A percentile compares a stretch with the other conserved stretches of the same genome.
Conservation (phyloP, 2,113 vertebrate species). For the Oryctolagus cuniculus region mOryCun1.1 NC_091433.1:132330501-132331000, state of each 20-base stretch:
- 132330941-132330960: neutral
- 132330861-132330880: neutral
- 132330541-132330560: constrained; percentile 63
- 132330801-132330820: neutral
- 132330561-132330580: constrained; percentile 73
- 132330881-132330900: neutral
- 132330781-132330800: neutral
- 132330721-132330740: neutral
- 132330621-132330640: constrained; percentile 66
- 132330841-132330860: neutral
- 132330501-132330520: constrained; percentile 76
- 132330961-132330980: neutral
- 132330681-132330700: constrained; percentile 44
- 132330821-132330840: neutral
- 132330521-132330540: constrained; percentile 62
- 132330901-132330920: neutral
- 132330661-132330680: constrained; percentile 48
- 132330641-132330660: constrained; percentile 55
- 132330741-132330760: constrained; percentile 9
- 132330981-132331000: neutral
- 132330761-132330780: neutral
- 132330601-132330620: constrained; percentile 60
- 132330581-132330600: constrained; percentile 66
- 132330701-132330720: neutral
- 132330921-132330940: neutral